A percentile compares a stretch with the other conserved stretches of the same genome.
phyloP scores from a whole-genome alignment of 30 jellyfish, hydroid and myxozoan genomes.

The Hydractinia symbiolongicarpus region DNA sequence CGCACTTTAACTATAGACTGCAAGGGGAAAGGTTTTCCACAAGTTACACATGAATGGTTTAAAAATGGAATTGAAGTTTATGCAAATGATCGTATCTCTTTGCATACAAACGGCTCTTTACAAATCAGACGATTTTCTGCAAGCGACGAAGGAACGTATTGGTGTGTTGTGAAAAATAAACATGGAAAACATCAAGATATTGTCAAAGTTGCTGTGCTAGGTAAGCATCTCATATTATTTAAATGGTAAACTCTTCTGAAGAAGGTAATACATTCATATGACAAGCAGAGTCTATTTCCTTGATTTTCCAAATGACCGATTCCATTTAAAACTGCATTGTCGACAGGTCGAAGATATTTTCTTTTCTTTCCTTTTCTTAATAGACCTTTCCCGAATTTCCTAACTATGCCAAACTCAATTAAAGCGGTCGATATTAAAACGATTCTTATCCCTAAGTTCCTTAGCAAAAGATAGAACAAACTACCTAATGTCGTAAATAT shows the following conservation, averaged over 20 bases:
- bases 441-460: too few species aligned
- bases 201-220: conserved; percentile 42
- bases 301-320: not conserved
- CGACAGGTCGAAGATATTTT: too few species aligned
- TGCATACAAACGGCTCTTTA: conserved; percentile 70
- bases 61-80: conserved; percentile 45
- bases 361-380: too few species aligned
- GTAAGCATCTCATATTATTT: conserved; percentile 5
- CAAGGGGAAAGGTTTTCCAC: conserved; percentile 77
- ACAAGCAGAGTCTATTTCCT: not conserved
- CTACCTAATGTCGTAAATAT: too few species aligned
- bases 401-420: too few species aligned
- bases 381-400: too few species aligned
- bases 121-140: conserved; percentile 34
- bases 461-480: too few species aligned
- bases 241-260: too few species aligned
- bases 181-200: conserved; percentile 43
- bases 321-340: not conserved
- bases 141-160: conserved; percentile 51
- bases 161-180: conserved; percentile 55
- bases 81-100: conserved; percentile 32
- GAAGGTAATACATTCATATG: too few species aligned
- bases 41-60: conserved; percentile 52
- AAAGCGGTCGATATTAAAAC: too few species aligned
- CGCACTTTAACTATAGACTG: conserved; percentile 50